Evolutionary conservation across 37 sponge, comb jelly and placozoan genomes (phyloP).

Genomic region (Aphrocallistes beatrix): DNA sequence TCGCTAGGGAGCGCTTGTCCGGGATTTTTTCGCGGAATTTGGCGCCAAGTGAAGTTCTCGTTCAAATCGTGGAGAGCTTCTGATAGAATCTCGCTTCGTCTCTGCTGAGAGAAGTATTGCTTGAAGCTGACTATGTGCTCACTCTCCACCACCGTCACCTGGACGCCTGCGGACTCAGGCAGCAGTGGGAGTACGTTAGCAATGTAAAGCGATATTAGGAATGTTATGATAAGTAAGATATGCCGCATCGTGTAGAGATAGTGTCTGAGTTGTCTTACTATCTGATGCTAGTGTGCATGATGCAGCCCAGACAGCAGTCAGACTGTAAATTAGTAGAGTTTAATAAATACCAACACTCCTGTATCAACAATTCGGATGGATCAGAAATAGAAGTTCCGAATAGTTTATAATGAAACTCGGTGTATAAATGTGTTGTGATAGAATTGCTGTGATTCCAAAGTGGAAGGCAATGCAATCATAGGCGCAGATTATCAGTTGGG

Average conservation of each 20-base stretch:
- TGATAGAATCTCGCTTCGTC: slow-evolving; percentile 41
- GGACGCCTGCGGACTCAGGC: too few species aligned
- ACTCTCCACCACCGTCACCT: slow-evolving; percentile 1
- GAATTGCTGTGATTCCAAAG: too few species aligned
- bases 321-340: too few species aligned
- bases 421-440: too few species aligned
- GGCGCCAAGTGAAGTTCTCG: slow-evolving; percentile 29
- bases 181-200: background rate
- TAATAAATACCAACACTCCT: too few species aligned
- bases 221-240: background rate
- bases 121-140: slow-evolving; percentile 78
- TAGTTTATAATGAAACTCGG: too few species aligned
- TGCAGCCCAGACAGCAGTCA: too few species aligned
- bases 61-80: slow-evolving; percentile 34
- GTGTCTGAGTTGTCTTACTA: too few species aligned
- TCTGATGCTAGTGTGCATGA: background rate
- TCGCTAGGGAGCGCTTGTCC: slow-evolving; percentile 60
- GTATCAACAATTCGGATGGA: too few species aligned
- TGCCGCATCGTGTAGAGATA: background rate
- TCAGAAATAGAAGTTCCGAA: too few species aligned
- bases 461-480: too few species aligned
- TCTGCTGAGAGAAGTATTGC: slow-evolving; percentile 53
- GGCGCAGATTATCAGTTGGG: too few species aligned
- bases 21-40: slow-evolving; percentile 48
- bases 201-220: background rate